phyloP scores from a whole-genome alignment of 1,140 invertebrate species.

The Heliconius eleuchia region DNA sequence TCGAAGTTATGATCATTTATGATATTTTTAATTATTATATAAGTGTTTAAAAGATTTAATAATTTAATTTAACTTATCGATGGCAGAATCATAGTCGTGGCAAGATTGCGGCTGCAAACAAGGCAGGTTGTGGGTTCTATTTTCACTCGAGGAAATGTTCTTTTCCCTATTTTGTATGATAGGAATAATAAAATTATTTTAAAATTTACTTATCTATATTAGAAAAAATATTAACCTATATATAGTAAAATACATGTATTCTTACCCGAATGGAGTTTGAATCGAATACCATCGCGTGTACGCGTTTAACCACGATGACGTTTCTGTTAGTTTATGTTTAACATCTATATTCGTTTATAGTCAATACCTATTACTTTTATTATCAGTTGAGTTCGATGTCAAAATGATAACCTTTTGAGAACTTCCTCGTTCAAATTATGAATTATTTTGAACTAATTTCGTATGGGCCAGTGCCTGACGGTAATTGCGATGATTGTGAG shows the following conservation, averaged over 20 bases:
- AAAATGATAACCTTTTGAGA: constrained; percentile 9
- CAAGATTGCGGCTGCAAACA: background rate
- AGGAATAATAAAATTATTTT: too few species aligned
- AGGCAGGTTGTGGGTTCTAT: background rate
- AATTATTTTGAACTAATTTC: background rate
- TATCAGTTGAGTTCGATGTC: constrained; percentile 19
- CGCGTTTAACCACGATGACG: background rate
- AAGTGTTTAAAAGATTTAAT: too few species aligned
- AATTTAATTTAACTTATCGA: too few species aligned
- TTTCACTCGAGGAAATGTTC: background rate
- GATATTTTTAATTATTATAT: too few species aligned
- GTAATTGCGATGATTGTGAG: too few species aligned
- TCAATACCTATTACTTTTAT: background rate
- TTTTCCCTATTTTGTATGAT: too few species aligned
- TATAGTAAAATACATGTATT: too few species aligned
- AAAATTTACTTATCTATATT: too few species aligned
- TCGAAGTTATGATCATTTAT: too few species aligned
- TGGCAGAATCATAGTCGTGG: background rate
- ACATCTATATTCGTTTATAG: background rate
- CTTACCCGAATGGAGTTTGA: background rate
- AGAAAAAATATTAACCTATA: too few species aligned
- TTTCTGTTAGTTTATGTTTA: background rate
- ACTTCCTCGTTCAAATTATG: constrained; percentile 17
- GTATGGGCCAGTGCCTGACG: too few species aligned
- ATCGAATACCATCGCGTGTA: background rate